phyloP scores from a whole-genome alignment of 2,113 vertebrate species.

The Malurus elegans region DNA sequence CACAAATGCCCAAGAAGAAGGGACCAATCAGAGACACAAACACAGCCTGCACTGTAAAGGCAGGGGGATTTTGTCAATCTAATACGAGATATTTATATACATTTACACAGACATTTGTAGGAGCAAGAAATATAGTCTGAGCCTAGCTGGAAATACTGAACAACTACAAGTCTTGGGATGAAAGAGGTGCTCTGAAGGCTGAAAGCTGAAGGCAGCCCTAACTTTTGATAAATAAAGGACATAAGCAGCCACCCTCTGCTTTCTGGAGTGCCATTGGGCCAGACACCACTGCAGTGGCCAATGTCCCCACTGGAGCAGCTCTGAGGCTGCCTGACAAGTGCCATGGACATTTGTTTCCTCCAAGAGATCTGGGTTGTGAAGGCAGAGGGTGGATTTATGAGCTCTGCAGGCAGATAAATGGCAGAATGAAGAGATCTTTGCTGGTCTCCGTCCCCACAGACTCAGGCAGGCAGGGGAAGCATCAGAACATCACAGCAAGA shows the following conservation, averaged over 20 bases:
- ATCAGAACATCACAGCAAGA: not conserved
- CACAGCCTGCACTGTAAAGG: not conserved
- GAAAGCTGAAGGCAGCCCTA: not conserved
- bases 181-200: not conserved
- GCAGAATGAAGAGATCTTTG: not conserved
- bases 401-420: not conserved
- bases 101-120: not conserved
- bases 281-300: not conserved
- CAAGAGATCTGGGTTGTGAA: not conserved
- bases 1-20: not conserved
- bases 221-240: not conserved
- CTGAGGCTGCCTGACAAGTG: not conserved
- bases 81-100: not conserved
- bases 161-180: not conserved
- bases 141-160: not conserved
- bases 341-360: not conserved
- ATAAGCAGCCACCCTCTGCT: not conserved
- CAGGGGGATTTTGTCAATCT: not conserved
- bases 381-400: not conserved
- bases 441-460: not conserved
- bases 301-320: not conserved
- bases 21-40: not conserved
- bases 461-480: not conserved
- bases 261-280: not conserved
- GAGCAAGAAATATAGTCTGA: not conserved